phyloP scores from a whole-genome alignment of 2,797 vertebrate genomes.

The Huso huso region DNA sequence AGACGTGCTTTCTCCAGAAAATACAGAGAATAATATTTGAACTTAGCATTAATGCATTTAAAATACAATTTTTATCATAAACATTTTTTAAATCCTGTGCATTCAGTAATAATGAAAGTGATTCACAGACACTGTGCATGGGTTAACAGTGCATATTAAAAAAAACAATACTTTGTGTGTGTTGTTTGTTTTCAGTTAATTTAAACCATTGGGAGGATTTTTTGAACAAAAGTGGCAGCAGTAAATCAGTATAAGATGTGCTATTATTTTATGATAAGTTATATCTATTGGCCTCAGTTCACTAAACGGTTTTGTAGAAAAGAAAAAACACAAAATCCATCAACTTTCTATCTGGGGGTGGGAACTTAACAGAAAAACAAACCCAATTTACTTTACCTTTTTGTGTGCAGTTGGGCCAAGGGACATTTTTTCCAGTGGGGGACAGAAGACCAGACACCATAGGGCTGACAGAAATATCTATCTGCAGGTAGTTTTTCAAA shows the following conservation, averaged over 20 bases:
- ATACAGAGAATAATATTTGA: too few species aligned
- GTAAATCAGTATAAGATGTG: constrained; percentile 28
- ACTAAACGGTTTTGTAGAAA: constrained; percentile 5
- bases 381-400: background rate
- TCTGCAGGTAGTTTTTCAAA: constrained; percentile 2
- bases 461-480: constrained; percentile 1
- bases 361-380: background rate
- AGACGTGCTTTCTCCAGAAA: too few species aligned
- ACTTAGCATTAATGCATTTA: too few species aligned
- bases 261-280: constrained; percentile 26
- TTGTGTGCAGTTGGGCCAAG: constrained; percentile 9
- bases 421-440: constrained; percentile 2
- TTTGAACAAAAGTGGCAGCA: background rate
- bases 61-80: too few species aligned
- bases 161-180: too few species aligned
- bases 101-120: too few species aligned
- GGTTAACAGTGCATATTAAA: too few species aligned
- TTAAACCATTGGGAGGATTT: too few species aligned
- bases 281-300: constrained; percentile 6
- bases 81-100: too few species aligned
- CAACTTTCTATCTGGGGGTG: background rate
- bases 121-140: too few species aligned
- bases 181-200: too few species aligned
- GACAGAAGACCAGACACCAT: background rate
- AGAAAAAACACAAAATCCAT: constrained; percentile 11